Base-by-base conservation (phyloP, 2,797 vertebrate genomes). In the Sebastes diaconus region DNA sequence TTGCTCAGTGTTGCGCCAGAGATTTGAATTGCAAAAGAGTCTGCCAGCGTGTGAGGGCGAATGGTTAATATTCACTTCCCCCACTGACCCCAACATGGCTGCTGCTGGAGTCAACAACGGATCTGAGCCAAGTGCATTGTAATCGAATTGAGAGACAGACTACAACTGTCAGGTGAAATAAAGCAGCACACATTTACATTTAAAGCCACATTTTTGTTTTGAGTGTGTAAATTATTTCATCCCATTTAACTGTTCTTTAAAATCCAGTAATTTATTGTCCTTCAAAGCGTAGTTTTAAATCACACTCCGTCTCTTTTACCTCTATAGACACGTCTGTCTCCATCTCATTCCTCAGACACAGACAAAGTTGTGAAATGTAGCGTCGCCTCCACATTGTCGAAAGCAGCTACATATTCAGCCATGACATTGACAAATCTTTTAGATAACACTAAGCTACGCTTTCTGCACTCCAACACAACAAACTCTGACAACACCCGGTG, bases 11-110 rank as follows among this genome's bases (percentile, higher is more conserved):
- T 89, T 86, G 76, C 80, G 57, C 61, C 71, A 80, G 61, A 84
- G 46, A 94, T 95, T 94, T 94, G 92, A 91, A 89, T 93, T 92
- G 94, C 93, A 94, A 95, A 95, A 85, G 59, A 86, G 75, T 7
- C 34, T 4, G 58, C 27, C 52, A 27, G 82, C 46, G 73, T 85
- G 79, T 79, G 80, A 85, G 84, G 83, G 73, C 36, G 1, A 81
- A 69, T 42, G 6, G 84, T 81, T 72, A 72, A 82, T 25, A 70
- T 71, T 75, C 77, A 76, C 80, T 61, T 68, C 65, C 22, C 72
- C 79, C 59, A 30, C 50, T 80, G 59, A 77, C 84, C 76, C 61
- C 65, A 76, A 81, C 71, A 61, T 60, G 81, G 83, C 66, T 32
- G 63, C 80, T 4, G 8, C 24, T 68, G 22, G 68, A 42, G 52